A percentile compares a stretch with the other conserved stretches of the same genome.
Evolutionary conservation across 2,888 invertebrate species (phyloP).

Genomic region (Microctonus aethiopoides): DNA sequence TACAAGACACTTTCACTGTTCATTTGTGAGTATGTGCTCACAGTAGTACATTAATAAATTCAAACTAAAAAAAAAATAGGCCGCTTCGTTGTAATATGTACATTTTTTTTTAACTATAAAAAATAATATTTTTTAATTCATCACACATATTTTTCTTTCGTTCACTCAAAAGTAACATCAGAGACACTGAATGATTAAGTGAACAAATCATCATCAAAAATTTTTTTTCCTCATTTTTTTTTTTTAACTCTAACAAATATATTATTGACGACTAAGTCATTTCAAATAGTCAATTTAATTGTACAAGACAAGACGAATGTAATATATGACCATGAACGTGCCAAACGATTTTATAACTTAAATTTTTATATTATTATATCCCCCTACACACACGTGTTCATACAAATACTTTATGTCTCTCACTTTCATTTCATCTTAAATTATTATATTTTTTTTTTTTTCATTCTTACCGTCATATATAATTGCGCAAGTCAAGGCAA

Average conservation of each 20-base stretch:
- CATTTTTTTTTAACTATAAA: background rate
- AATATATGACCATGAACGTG: slow-evolving; percentile 13
- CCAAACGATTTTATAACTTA: background rate
- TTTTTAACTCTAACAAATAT: too few species aligned
- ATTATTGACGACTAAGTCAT: too few species aligned
- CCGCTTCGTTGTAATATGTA: background rate
- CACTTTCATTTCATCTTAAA: slow-evolving; percentile 12
- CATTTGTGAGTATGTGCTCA: background rate
- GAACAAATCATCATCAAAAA: background rate
- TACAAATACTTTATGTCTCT: background rate
- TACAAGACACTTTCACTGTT: background rate
- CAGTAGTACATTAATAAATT: background rate
- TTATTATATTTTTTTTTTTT: slow-evolving; percentile 4
- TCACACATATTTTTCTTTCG: too few species aligned
- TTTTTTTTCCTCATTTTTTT: too few species aligned
- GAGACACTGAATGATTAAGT: too few species aligned
- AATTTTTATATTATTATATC: background rate
- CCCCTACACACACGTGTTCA: background rate
- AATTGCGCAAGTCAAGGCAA: slow-evolving; percentile 19
- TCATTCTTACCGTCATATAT: slow-evolving; percentile 8
- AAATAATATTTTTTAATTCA: background rate
- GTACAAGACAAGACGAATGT: background rate
- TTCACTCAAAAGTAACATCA: too few species aligned
- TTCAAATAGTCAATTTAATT: too few species aligned
- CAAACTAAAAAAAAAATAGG: background rate